Evolutionary conservation across 2,888 invertebrate species (phyloP).

Genomic region (Urechis unicinctus): DNA sequence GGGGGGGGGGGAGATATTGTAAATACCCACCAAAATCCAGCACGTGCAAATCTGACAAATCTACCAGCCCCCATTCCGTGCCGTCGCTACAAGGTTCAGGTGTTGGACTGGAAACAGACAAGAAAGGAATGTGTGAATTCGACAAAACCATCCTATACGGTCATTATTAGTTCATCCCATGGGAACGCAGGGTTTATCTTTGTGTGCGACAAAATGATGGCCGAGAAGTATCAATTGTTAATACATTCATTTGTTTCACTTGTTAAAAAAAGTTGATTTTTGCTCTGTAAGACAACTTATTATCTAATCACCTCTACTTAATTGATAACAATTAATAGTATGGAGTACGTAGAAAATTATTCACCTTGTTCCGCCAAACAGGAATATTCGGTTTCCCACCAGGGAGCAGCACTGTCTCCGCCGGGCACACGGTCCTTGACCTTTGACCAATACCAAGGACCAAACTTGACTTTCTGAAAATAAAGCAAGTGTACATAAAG

Average conservation of each 20-base stretch:
- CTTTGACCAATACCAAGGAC: slow-evolving; percentile 12
- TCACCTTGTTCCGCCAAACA: slow-evolving; percentile 82
- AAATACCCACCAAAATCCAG: slow-evolving; percentile 61
- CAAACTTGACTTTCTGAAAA: slow-evolving; percentile 7
- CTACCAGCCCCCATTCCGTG: slow-evolving; percentile 57
- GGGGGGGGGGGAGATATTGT: too few relatives aligned
- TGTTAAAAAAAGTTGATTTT: too few relatives aligned
- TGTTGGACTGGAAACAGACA: slow-evolving; percentile 12
- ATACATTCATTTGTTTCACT: too few relatives aligned
- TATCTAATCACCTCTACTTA: too few relatives aligned
- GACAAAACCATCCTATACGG: neutral
- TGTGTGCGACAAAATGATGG: too few relatives aligned
- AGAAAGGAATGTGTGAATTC: neutral
- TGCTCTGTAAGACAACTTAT: too few relatives aligned
- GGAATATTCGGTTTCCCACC: slow-evolving; percentile 65
- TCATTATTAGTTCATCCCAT: too few relatives aligned
- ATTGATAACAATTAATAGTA: too few relatives aligned
- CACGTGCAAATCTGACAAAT: slow-evolving; percentile 77
- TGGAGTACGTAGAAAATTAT: too few relatives aligned
- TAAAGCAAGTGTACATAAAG: too few relatives aligned
- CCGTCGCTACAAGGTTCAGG: slow-evolving; percentile 21
- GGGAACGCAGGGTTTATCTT: too few relatives aligned
- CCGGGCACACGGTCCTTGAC: slow-evolving; percentile 45
- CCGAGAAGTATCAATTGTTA: too few relatives aligned
- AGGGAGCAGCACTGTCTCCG: slow-evolving; percentile 71